A percentile compares a stretch with the other conserved stretches of the same genome.
phyloP scores from a whole-genome alignment of 2,113 vertebrate genomes.

The Circaetus gallicus region DNA sequence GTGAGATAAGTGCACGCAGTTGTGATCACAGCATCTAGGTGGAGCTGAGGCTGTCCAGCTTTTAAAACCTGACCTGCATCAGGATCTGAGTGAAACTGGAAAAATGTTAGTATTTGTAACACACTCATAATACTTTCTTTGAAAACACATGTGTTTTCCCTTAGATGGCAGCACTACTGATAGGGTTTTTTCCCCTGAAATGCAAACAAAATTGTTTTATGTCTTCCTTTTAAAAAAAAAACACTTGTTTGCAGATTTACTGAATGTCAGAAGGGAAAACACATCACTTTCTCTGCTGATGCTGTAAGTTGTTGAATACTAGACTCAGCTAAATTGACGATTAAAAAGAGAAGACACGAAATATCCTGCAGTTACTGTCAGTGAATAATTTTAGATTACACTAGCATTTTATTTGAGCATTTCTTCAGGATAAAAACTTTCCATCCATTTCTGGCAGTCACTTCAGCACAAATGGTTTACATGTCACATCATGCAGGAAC shows the following conservation, averaged over 20 bases:
- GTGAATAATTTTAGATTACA: slow-evolving; percentile 25
- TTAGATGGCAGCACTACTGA: not conserved
- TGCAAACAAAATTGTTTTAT: not conserved
- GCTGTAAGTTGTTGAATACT: not conserved
- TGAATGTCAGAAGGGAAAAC: not conserved
- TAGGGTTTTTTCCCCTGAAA: not conserved
- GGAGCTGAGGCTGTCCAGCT: not conserved
- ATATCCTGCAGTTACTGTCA: not conserved
- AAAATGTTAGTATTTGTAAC: not conserved
- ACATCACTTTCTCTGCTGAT: not conserved
- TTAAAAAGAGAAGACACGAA: not conserved
- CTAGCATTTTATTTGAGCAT: slow-evolving; percentile 35
- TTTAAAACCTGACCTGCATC: not conserved
- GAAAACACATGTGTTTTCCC: not conserved
- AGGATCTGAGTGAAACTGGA: not conserved
- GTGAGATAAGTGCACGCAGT: not conserved
- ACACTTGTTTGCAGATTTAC: not conserved
- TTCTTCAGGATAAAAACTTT: slow-evolving; percentile 46
- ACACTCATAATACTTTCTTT: not conserved
- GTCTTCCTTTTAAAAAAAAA: not conserved
- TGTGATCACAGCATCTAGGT: not conserved
- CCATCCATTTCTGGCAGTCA: slow-evolving; percentile 37
- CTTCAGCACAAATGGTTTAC: slow-evolving; percentile 57
- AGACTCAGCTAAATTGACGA: not conserved
- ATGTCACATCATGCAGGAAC: slow-evolving; percentile 65